A percentile compares a stretch with the other conserved stretches of the same genome.
Conservation (phyloP, 2,113 vertebrate genomes). For the Fulmarus glacialis region DNA sequence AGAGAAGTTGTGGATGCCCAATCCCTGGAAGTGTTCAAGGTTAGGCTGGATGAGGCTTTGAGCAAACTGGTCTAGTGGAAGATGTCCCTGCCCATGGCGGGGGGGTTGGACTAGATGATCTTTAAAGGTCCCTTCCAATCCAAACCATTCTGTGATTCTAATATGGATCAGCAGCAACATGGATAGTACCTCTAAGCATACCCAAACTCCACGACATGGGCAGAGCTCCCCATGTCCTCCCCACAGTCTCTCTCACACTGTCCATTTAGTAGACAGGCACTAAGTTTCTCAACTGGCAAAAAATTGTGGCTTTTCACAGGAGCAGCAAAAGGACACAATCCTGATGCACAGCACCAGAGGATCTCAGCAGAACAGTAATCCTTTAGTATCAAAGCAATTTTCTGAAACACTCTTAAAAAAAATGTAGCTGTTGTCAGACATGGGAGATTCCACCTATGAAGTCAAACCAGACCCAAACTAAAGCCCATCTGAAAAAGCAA, state of each 20-base stretch:
- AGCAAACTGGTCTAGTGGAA: neutral
- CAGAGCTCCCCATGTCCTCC: fast-evolving
- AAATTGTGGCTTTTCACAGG: neutral
- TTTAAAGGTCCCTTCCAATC: neutral
- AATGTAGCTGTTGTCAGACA: neutral
- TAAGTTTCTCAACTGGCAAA: neutral
- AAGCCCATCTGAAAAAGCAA: neutral
- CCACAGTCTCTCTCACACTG: fast-evolving
- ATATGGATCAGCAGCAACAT: neutral
- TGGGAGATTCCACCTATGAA: neutral
- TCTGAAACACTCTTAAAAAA: neutral
- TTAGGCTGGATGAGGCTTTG: fast-evolving
- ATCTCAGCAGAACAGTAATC: neutral
- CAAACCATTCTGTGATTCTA: neutral
- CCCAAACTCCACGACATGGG: fast-evolving
- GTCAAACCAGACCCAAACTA: neutral
- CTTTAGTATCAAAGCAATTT: neutral
- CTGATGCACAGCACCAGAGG: neutral
- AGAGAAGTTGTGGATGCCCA: neutral
- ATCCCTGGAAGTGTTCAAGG: neutral
- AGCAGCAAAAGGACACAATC: neutral
- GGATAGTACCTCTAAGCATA: neutral
- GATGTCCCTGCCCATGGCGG: neutral
- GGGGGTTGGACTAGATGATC: neutral
- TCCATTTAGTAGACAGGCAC: fast-evolving